Evolutionary conservation across 2,797 vertebrate species (phyloP).

Genomic region (Sebastes nivosus): DNA sequence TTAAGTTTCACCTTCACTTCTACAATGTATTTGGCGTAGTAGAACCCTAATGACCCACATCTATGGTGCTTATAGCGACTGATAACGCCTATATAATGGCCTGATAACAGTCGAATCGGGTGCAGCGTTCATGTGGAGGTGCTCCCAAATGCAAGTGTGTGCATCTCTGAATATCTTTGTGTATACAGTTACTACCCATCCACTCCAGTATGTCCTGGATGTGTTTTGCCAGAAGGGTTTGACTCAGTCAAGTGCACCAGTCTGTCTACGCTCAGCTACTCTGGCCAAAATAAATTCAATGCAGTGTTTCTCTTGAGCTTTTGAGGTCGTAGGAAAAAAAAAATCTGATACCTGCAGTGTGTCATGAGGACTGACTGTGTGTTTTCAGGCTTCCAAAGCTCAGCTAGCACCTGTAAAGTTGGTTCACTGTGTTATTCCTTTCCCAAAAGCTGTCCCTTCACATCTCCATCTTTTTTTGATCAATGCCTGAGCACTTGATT

Average conservation of each 20-base stretch:
- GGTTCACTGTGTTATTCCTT: conserved; percentile 14
- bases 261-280: conserved; percentile 38
- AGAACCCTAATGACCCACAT: too few species aligned
- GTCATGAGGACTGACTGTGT: conserved; percentile 48
- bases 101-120: too few species aligned
- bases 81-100: too few species aligned
- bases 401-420: conserved; percentile 45
- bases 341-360: conserved; percentile 62
- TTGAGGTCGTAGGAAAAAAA: conserved; percentile 42
- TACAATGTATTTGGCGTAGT: too few species aligned
- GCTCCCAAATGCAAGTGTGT: not conserved
- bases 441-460: not conserved
- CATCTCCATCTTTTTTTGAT: not conserved
- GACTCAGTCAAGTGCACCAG: conserved; percentile 36
- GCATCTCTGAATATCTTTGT: not conserved
- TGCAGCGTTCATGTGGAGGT: not conserved
- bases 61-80: too few species aligned
- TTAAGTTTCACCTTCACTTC: too few species aligned
- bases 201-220: not conserved
- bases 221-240: conserved; percentile 46
- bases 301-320: conserved; percentile 49
- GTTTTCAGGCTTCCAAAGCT: conserved; percentile 51
- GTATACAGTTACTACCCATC: not conserved
- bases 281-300: conserved; percentile 72
- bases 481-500: not conserved